phyloP scores from a whole-genome alignment of 2,113 vertebrate species.

The Cynopterus brachyotis region DNA sequence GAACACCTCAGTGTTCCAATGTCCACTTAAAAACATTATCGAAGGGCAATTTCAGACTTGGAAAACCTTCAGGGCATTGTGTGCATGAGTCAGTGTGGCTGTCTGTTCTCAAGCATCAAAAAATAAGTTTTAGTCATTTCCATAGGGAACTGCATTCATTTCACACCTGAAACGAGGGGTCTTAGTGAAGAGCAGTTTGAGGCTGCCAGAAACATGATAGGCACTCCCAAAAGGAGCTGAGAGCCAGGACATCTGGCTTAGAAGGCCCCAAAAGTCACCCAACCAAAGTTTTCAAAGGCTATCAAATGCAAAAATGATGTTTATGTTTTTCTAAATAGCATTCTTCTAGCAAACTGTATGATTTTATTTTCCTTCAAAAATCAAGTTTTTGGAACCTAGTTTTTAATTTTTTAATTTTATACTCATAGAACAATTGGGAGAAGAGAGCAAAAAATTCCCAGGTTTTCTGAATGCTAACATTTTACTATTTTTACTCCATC shows the following conservation, averaged over 20 bases:
- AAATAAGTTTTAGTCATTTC: neutral
- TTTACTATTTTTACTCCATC: neutral
- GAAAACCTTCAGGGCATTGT: neutral
- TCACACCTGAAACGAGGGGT: neutral
- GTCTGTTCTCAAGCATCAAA: neutral
- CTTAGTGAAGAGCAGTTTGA: neutral
- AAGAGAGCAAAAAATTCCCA: neutral
- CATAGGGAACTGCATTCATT: neutral
- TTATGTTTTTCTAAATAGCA: neutral
- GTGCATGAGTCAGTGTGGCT: neutral
- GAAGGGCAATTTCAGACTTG: neutral
- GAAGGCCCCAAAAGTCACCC: neutral
- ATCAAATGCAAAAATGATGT: neutral
- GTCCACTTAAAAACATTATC: neutral
- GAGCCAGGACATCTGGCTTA: neutral
- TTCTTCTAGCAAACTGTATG: neutral
- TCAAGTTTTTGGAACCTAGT: neutral
- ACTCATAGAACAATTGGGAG: neutral
- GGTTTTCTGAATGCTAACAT: neutral
- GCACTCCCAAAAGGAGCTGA: fast-evolving
- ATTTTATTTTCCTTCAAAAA: neutral
- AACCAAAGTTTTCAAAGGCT: neutral
- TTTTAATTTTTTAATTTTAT: neutral
- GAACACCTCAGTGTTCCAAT: neutral
- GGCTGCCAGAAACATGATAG: neutral